Percentiles rank a stretch among this genome's conserved stretches.
Evolutionary conservation across 53 echinoderm and acorn worm genomes (phyloP).

Genomic region (Echinarachnius parma): DNA sequence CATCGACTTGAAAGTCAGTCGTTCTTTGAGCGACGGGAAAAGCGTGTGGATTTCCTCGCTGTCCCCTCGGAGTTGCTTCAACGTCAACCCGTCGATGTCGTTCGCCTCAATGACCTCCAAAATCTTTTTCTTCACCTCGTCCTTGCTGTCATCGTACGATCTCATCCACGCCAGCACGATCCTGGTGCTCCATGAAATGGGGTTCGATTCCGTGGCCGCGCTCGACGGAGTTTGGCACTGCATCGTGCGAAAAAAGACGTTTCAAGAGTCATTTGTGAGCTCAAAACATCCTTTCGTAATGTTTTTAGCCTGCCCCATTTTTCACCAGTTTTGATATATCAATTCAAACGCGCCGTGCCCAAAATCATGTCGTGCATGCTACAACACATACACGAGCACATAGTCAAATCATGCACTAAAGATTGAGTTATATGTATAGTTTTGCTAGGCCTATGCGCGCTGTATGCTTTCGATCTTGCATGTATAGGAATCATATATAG

Average conservation of each 20-base stretch:
- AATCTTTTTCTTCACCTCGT: conserved; percentile 58
- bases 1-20: conserved; percentile 75
- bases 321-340: conserved; percentile 5
- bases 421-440: too few relatives aligned
- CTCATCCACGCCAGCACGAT: conserved; percentile 66
- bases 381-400: too few relatives aligned
- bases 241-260: conserved; percentile 22
- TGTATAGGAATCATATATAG: too few relatives aligned
- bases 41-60: conserved; percentile 72
- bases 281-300: not conserved
- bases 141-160: conserved; percentile 56
- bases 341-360: not conserved
- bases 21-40: conserved; percentile 75
- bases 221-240: too few relatives aligned
- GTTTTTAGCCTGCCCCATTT: conserved; percentile 1
- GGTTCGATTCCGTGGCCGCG: conserved; percentile 28
- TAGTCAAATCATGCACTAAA: too few relatives aligned
- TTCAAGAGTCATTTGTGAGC: conserved; percentile 30
- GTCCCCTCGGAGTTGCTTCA: conserved; percentile 68
- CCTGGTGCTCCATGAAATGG: conserved; percentile 57
- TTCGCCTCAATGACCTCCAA: conserved; percentile 63
- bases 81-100: conserved; percentile 73
- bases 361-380: conserved; percentile 7
- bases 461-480: too few relatives aligned
- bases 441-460: too few relatives aligned